These are phyloP conservation scores for Camponotus fellah DNA, from an alignment of 2,888 invertebrate genomes.

Conservation along the genomic window DNA sequence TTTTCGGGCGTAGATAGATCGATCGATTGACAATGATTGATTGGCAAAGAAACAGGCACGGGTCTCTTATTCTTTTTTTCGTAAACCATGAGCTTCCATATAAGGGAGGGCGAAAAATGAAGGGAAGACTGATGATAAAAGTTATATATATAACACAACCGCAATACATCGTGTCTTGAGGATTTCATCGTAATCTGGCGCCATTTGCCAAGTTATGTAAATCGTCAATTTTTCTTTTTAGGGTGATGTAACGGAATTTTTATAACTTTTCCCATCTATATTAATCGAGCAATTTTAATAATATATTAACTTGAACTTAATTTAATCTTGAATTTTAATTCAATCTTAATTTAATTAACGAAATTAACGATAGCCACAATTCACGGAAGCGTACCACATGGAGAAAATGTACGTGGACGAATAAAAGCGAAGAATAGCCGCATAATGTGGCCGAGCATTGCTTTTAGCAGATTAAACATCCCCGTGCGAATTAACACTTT, in stretches of 20 bases:
- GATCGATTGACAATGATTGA: conserved; percentile 71
- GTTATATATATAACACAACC: conserved; percentile 50
- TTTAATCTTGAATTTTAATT: not conserved
- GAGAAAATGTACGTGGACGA: not conserved
- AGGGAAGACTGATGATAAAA: conserved; percentile 68
- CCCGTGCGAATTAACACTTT: conserved; percentile 36
- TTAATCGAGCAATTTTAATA: not conserved
- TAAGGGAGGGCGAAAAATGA: conserved; percentile 60
- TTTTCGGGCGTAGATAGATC: conserved; percentile 62
- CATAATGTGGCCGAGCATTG: conserved; percentile 4
- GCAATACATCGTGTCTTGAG: conserved; percentile 14
- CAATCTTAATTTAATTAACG: conserved; percentile 21
- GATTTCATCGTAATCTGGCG: conserved; percentile 40
- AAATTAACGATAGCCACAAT: conserved; percentile 4
- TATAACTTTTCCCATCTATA: not conserved
- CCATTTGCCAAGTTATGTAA: conserved; percentile 43
- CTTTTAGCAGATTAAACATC: conserved; percentile 48
- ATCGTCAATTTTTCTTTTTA: conserved; percentile 39
- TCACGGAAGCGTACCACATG: not conserved
- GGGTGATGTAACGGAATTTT: conserved; percentile 31
- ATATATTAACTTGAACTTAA: no score
- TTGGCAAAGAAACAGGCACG: conserved; percentile 56
- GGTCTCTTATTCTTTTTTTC: conserved; percentile 40
- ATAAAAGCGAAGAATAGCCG: not conserved
- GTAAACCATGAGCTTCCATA: conserved; percentile 36